A percentile compares a stretch with the other conserved stretches of the same genome.
Conservation (phyloP, 1,140 invertebrate species). For the Uloborus diversus region DNA sequence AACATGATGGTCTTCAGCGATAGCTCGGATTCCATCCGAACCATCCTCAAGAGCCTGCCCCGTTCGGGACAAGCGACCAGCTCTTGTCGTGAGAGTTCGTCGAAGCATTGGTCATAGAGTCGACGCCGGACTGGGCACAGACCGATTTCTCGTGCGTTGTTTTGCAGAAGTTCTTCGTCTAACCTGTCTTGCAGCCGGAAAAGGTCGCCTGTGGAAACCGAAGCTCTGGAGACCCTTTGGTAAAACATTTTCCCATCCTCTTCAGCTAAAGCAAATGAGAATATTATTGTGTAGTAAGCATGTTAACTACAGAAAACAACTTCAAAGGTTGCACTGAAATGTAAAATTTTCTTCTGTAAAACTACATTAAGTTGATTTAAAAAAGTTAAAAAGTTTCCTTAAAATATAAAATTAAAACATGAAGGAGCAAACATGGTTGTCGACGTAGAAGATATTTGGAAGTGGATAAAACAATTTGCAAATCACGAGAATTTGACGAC, state of each 20-base stretch:
- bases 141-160: slow-evolving; percentile 93
- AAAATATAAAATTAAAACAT: no score
- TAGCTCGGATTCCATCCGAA: slow-evolving; percentile 94
- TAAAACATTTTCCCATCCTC: slow-evolving; percentile 86
- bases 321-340: no score
- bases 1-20: slow-evolving; percentile 93
- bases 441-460: no score
- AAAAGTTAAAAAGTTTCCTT: no score
- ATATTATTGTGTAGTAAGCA: no score
- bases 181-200: slow-evolving; percentile 94
- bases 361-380: no score
- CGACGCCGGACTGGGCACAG: slow-evolving; percentile 94
- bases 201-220: slow-evolving; percentile 92
- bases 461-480: no score
- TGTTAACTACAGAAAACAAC: no score
- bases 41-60: slow-evolving; percentile 86
- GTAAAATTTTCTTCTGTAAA: no score
- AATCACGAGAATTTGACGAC: no score
- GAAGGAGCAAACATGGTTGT: no score
- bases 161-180: slow-evolving; percentile 87
- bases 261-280: no score
- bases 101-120: slow-evolving; percentile 96
- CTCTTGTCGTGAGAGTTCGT: slow-evolving; percentile 92
- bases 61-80: slow-evolving; percentile 97
- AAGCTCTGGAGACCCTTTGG: slow-evolving; percentile 90